These are phyloP conservation scores for Hemibagrus wyckioides DNA, from an alignment of 2,113 vertebrate genomes.

Conservation along the genomic window DNA sequence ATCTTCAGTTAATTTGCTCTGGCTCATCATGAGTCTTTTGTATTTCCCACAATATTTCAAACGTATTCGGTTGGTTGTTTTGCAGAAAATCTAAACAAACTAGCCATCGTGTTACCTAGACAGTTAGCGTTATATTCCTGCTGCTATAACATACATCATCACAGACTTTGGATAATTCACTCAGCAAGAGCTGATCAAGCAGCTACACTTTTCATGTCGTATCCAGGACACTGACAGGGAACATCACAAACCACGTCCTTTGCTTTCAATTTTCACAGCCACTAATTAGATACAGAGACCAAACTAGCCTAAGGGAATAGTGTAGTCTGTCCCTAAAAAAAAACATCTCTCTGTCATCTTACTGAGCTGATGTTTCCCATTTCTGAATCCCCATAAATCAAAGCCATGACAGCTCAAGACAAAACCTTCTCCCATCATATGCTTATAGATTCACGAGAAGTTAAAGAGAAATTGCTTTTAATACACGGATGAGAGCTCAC, in stretches of 20 bases:
- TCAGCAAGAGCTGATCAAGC: neutral
- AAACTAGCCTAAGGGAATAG: neutral
- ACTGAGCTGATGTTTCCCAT: conserved; percentile 24
- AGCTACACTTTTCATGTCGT: neutral
- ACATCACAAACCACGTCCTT: neutral
- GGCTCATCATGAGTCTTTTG: neutral
- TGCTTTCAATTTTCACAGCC: neutral
- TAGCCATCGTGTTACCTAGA: neutral
- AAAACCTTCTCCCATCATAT: neutral
- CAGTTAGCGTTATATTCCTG: neutral
- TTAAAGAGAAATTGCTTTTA: conserved; percentile 20
- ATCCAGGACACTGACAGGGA: neutral
- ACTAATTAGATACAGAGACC: neutral
- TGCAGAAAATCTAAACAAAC: neutral
- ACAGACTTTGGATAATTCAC: neutral
- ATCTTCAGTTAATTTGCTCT: neutral
- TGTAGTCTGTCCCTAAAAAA: neutral
- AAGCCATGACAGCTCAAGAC: conserved; percentile 5
- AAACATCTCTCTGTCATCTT: neutral
- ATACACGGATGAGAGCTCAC: neutral
- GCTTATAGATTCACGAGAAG: conserved; percentile 30
- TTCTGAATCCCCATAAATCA: conserved; percentile 1
- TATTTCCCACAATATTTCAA: neutral
- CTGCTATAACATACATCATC: neutral
- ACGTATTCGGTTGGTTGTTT: neutral